Evolutionary conservation across 1,140 invertebrate species (phyloP), one percentile per base, ranked within the genome.

Genomic region (Conus ventricosus): DNA sequence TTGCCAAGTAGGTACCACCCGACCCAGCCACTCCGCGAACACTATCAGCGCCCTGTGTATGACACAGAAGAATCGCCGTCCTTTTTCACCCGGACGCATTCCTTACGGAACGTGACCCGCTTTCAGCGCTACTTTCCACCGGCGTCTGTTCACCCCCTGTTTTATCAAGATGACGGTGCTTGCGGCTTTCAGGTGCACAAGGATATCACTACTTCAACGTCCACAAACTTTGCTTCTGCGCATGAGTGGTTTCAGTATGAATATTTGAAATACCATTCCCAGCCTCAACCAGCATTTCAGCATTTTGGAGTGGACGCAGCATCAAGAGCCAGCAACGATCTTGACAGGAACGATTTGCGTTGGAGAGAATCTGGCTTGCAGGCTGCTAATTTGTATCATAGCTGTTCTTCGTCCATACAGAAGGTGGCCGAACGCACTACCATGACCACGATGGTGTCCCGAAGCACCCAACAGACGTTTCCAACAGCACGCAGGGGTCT

Each of bases 181-280:
- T 23, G 20, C 67, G 67, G 67, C 20, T 71, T 71, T 71, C 67
- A 71, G 20, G 17, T 20, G 23, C 67, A 71, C 67, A 71, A 13
- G 67, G 67, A 71, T 20, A 71, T 71, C 7, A n/a, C 6, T 17
- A 20, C 23, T 71, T 71, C 67, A 7, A n/a, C 0, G 23, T 71
- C 67, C 67, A 71, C 20, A 20, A 71, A 71, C 20, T 71, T 71
- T 23, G 23, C 67, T 20, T 23, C 67, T 6, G 20, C 67, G 15
- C 67, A 71, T 71, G 67, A 71, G 67, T 71, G 67, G 67, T 23
- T 71, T 71, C 67, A 71, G 67, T 71, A 71, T n/a, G 67, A 71
- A n/a, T 71, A n/a, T 71, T 71, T 71, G 20, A 71, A 71, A 71
- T 71, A 71, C 67, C 13, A 71, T n/a, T 23, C 13, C 6, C 67